Percentiles rank a stretch among this genome's conserved stretches.
These are phyloP conservation scores for Camelus dromedarius DNA, from an alignment of 2,113 vertebrate genomes.

Conservation along the genomic window DNA sequence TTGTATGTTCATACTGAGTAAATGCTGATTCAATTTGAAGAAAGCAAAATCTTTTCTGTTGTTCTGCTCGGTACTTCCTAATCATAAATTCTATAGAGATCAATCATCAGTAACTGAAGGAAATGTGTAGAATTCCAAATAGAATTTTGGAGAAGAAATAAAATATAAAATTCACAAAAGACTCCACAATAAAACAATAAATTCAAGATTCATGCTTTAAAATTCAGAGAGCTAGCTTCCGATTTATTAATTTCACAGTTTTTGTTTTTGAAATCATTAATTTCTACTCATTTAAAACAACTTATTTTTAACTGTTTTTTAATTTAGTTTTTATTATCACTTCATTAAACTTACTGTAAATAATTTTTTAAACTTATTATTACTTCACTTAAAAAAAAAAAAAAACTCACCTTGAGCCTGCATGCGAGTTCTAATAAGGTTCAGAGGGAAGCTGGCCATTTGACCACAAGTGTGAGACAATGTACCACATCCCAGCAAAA, in stretches of 20 bases:
- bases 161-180: conserved; percentile 25
- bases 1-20: not conserved
- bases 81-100: not conserved
- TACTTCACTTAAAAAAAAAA: not conserved
- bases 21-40: not conserved
- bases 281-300: conserved; percentile 46
- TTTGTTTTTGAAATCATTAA: conserved; percentile 29
- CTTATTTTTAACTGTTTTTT: not conserved
- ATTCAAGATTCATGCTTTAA: conserved; percentile 10
- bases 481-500: conserved; percentile 92
- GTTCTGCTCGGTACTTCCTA: not conserved
- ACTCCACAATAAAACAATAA: conserved; percentile 8
- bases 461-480: conserved; percentile 93
- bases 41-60: not conserved
- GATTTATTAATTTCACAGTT: not conserved
- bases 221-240: conserved; percentile 37
- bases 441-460: conserved; percentile 93
- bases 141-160: conserved; percentile 34
- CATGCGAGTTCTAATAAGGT: conserved; percentile 93
- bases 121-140: not conserved
- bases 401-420: conserved; percentile 92
- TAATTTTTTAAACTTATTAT: not conserved
- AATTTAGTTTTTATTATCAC: not conserved
- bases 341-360: not conserved
- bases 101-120: not conserved